Evolutionary conservation across 1,140 invertebrate genomes (phyloP), one percentile per base, ranked within the genome.

Genomic region (Saccostrea cuccullata): DNA sequence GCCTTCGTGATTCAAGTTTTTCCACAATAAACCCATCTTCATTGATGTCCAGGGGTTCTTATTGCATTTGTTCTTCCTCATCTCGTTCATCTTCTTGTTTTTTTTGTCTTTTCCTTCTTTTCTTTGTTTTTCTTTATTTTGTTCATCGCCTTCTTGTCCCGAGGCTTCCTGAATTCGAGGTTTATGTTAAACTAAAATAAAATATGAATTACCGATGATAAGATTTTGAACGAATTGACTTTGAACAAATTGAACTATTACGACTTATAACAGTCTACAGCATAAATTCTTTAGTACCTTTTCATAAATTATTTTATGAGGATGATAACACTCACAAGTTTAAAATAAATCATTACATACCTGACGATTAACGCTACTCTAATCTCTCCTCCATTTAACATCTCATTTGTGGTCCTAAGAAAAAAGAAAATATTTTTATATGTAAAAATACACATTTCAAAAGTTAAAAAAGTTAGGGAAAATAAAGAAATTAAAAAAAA

Each of bases 141-240:
- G 60, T 64, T 64, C 6, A 17, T 64, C 23, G 17, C 17, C 15
- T 64, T 64, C 60, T 64, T 64, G 17, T 64, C 23, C 60, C 15
- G 23, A n/a, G 47, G 47, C 47, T 64, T 64, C 60, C 23, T 20
- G 60, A 23, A 17, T 64, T 64, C 60, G 30, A 36, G 30, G 15
- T 23, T 64, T 64, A 64, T 64, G 60, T 64, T 64, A n/a, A n/a
- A 64, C 60, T 64, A 64, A 64, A 64, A 64, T 64, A 64, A 64
- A 64, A 64, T n/a, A 64, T 17, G 17, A 64, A 64, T 64, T 64
- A 64, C 60, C 23, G 60, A 20, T 64, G 8, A 64, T n/a, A 64
- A 64, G 23, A 64, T 64, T 64, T 64, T 64, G 60, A 36, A 36
- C 30, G 30, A 36, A 36, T 36, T 36, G 30, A 36, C 30, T 36